Conservation (phyloP, 2,888 invertebrate species). For the Colletes collaris region DNA sequence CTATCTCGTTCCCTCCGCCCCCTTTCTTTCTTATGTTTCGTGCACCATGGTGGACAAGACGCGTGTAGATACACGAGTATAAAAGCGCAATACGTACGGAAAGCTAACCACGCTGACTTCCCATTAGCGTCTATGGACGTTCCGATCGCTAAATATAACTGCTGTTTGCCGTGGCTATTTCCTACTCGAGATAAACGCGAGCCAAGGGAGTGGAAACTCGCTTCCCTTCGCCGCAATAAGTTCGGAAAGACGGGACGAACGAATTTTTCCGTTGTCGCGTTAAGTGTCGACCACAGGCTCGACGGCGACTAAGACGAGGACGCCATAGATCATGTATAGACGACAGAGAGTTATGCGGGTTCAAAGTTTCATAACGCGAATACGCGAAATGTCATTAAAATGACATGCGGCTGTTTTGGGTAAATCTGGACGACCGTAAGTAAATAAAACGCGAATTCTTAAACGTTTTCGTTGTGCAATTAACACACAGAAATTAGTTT, state of each 20-base stretch:
- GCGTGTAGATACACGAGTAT: conserved; percentile 5
- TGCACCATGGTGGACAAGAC: background rate
- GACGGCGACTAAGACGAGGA: conserved; percentile 3
- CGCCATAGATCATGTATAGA: background rate
- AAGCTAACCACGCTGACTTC: conserved; percentile 34
- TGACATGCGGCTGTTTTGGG: conserved; percentile 25
- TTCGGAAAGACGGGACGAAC: background rate
- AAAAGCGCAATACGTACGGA: conserved; percentile 26
- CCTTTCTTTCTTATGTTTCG: conserved; percentile 1
- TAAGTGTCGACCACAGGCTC: background rate
- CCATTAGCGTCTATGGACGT: conserved; percentile 34
- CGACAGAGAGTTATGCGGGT: conserved; percentile 2
- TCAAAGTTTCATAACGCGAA: conserved; percentile 26
- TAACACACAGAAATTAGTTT: background rate
- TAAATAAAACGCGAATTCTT: background rate
- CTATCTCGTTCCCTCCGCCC: too few species aligned
- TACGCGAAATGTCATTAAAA: conserved; percentile 29
- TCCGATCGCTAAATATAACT: conserved; percentile 71
- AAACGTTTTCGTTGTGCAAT: background rate
- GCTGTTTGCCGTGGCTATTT: conserved; percentile 67
- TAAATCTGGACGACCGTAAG: background rate
- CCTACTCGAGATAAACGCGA: conserved; percentile 64
- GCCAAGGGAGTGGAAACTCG: conserved; percentile 53
- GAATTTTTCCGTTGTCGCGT: conserved; percentile 6
- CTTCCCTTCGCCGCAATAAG: conserved; percentile 7